Percentiles rank a stretch among this genome's conserved stretches.
These are phyloP conservation scores for Xiphophorus birchmanni DNA, from an alignment of 2,797 vertebrate species.

Conservation along the genomic window DNA sequence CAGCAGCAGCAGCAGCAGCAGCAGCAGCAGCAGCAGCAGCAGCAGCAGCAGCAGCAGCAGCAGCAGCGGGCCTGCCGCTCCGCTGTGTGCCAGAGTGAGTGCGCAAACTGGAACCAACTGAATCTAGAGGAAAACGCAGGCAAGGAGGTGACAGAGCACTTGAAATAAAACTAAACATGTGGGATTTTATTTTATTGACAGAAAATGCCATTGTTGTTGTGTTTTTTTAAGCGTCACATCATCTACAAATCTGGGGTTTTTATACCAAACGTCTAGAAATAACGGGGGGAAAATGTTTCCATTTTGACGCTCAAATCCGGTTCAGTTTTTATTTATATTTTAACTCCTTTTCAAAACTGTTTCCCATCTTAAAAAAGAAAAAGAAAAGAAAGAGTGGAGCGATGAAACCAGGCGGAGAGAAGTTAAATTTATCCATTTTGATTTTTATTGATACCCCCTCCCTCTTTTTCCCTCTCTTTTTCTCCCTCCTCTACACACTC, in stretches of 20 bases:
- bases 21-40: conserved; percentile 14
- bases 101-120: not conserved
- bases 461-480: not conserved
- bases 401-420: conserved; percentile 41
- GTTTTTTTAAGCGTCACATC: not conserved
- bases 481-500: conserved; percentile 1
- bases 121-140: conserved; percentile 2
- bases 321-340: not conserved
- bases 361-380: no score
- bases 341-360: not conserved
- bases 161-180: not conserved
- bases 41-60: conserved; percentile 11
- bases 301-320: not conserved
- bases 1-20: conserved; percentile 25
- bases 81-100: conserved; percentile 3
- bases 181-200: not conserved
- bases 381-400: not conserved
- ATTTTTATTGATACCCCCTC: conserved; percentile 71
- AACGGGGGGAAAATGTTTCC: not conserved
- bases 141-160: not conserved
- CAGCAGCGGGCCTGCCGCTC: conserved; percentile 22
- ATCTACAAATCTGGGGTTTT: not conserved
- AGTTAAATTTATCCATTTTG: conserved; percentile 73
- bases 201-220: not conserved
- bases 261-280: not conserved